Evolutionary conservation across 2,113 vertebrate genomes (phyloP).

Genomic region (Etia nguti): DNA sequence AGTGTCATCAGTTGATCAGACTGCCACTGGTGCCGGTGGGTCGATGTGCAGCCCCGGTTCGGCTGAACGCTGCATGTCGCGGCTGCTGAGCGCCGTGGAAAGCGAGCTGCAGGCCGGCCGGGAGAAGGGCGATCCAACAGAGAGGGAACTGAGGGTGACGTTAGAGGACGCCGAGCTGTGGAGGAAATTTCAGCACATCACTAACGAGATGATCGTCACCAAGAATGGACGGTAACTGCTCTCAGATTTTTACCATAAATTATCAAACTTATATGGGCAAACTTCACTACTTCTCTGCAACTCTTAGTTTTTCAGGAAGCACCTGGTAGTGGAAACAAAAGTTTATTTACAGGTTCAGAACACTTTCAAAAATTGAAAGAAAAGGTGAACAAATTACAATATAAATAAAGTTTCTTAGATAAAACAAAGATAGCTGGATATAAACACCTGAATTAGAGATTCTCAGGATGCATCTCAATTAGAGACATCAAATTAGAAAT

Average conservation of each 20-base stretch:
- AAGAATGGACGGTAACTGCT: constrained; percentile 87
- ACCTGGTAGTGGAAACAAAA: background rate
- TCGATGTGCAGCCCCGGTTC: constrained; percentile 37
- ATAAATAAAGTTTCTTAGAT: background rate
- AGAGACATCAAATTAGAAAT: background rate
- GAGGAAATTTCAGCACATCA: constrained; percentile 90
- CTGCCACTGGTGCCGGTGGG: constrained; percentile 15
- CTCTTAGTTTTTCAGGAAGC: background rate
- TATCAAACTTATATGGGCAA: background rate
- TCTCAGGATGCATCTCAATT: background rate
- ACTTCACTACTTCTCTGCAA: background rate
- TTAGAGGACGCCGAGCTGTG: constrained; percentile 90
- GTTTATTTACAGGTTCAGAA: background rate
- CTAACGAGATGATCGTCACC: constrained; percentile 99
- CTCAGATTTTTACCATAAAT: background rate
- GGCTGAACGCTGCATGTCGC: constrained; percentile 72
- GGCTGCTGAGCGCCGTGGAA: constrained; percentile 88
- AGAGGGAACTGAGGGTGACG: constrained; percentile 85
- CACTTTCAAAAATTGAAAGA: background rate
- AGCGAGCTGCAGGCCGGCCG: constrained; percentile 84
- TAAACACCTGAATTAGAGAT: background rate
- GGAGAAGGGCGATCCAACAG: constrained; percentile 92
- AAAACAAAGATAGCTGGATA: background rate
- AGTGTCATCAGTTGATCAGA: background rate
- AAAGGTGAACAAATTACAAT: background rate